phyloP scores from a whole-genome alignment of 23 tunicate genomes.

The Ciona savignyi region DNA sequence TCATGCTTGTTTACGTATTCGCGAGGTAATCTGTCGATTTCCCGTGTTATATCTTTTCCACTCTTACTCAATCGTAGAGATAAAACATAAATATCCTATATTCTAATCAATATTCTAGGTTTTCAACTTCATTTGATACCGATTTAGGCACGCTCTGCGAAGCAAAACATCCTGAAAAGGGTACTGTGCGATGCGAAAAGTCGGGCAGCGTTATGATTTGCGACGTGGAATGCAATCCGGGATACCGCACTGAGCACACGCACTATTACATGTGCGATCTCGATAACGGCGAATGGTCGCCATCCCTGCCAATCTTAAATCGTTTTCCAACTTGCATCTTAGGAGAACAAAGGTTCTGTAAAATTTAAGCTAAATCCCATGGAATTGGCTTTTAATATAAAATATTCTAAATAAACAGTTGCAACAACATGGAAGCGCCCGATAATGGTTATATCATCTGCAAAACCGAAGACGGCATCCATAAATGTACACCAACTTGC shows the following conservation, averaged over 20 bases:
- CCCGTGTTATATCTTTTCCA: too few species aligned
- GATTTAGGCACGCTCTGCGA: constrained; percentile 47
- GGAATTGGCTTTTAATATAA: too few species aligned
- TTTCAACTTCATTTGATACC: too few species aligned
- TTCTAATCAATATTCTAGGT: too few species aligned
- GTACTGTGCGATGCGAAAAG: constrained; percentile 43
- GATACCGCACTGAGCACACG: constrained; percentile 70
- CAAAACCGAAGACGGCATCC: constrained; percentile 57
- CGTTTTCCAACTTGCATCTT: constrained; percentile 60
- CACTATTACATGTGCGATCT: constrained; percentile 85
- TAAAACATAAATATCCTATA: too few species aligned
- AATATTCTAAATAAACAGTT: too few species aligned
- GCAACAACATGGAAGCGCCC: constrained; percentile 94
- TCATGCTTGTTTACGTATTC: too few species aligned
- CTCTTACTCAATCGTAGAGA: too few species aligned
- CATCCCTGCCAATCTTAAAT: constrained; percentile 42
- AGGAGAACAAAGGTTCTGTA: constrained; percentile 75
- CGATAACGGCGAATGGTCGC: constrained; percentile 80
- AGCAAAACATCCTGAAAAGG: constrained; percentile 53
- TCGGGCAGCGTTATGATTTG: constrained; percentile 59
- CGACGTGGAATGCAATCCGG: constrained; percentile 54
- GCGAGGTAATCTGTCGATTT: too few species aligned
- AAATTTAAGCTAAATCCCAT: too few species aligned
- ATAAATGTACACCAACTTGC: constrained; percentile 85
- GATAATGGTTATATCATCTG: constrained; percentile 81